Conservation (phyloP, 2,113 vertebrate genomes). For the Sarotherodon lohbergeri region DNA sequence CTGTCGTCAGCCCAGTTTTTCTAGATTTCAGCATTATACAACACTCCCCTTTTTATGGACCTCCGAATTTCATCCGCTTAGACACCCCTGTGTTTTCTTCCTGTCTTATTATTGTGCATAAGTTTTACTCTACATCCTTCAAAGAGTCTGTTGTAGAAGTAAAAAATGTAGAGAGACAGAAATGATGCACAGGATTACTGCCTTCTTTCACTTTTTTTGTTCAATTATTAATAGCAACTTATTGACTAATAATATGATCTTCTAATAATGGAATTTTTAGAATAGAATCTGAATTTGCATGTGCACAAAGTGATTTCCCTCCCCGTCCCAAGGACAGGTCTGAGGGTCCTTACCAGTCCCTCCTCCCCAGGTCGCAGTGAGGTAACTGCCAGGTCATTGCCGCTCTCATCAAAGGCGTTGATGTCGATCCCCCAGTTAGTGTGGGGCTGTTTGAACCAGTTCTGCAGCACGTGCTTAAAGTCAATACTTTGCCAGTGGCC, state of each 20-base stretch:
- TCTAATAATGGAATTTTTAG: not conserved
- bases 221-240: not conserved
- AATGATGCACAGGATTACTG: not conserved
- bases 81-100: not conserved
- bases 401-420: slow-evolving; percentile 95
- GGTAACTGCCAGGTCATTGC: slow-evolving; percentile 94
- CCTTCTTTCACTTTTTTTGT: not conserved
- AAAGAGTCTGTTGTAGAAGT: not conserved
- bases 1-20: not conserved
- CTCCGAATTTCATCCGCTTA: not conserved
- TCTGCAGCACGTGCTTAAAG: slow-evolving; percentile 98
- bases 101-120: not conserved
- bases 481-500: slow-evolving; percentile 99
- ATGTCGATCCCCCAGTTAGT: slow-evolving; percentile 99
- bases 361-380: slow-evolving; percentile 92
- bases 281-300: not conserved
- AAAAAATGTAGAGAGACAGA: not conserved
- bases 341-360: slow-evolving; percentile 87
- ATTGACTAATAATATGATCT: not conserved
- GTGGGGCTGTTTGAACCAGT: slow-evolving; percentile 98
- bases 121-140: not conserved
- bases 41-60: not conserved
- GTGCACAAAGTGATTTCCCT: not conserved
- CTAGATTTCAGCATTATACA: not conserved
- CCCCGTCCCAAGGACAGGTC: slow-evolving; percentile 56